Conservation (phyloP, 2,888 invertebrate species). For the Aspidiotus rigidus region DNA sequence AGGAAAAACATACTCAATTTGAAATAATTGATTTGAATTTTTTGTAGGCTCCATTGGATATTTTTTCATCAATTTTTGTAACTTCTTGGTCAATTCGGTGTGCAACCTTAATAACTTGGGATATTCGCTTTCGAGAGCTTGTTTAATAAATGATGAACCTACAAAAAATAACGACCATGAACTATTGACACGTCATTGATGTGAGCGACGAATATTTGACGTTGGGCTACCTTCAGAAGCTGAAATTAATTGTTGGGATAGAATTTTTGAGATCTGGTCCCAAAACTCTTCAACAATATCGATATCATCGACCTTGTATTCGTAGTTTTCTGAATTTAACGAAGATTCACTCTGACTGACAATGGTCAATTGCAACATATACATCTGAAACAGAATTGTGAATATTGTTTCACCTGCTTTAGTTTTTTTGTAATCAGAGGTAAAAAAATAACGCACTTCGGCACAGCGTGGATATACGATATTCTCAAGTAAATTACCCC, state of each 20-base stretch:
- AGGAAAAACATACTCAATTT: constrained; percentile 7
- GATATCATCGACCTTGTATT: constrained; percentile 2
- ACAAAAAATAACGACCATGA: constrained; percentile 13
- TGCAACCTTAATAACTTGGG: constrained; percentile 75
- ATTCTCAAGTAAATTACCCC: constrained; percentile 74
- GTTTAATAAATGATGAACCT: constrained; percentile 54
- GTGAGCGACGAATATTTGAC: not conserved
- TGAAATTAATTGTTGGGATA: constrained; percentile 34
- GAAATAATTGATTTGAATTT: constrained; percentile 14
- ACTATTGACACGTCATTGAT: not conserved
- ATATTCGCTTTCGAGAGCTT: constrained; percentile 78
- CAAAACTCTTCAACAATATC: constrained; percentile 27
- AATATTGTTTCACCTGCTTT: not conserved
- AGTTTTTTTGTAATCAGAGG: not conserved
- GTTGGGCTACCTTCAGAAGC: constrained; percentile 43
- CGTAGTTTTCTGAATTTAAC: constrained; percentile 16
- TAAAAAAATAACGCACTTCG: constrained; percentile 48
- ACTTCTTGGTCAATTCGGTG: constrained; percentile 61
- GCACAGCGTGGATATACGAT: constrained; percentile 62
- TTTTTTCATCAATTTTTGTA: constrained; percentile 41
- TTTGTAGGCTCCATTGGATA: constrained; percentile 7
- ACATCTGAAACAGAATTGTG: constrained; percentile 8
- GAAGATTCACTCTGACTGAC: constrained; percentile 7
- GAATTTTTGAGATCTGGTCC: constrained; percentile 22
- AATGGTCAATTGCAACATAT: constrained; percentile 15